A percentile compares a stretch with the other conserved stretches of the same genome.
phyloP scores from a whole-genome alignment of 2,113 vertebrate genomes.

The Aythya baeri region DNA sequence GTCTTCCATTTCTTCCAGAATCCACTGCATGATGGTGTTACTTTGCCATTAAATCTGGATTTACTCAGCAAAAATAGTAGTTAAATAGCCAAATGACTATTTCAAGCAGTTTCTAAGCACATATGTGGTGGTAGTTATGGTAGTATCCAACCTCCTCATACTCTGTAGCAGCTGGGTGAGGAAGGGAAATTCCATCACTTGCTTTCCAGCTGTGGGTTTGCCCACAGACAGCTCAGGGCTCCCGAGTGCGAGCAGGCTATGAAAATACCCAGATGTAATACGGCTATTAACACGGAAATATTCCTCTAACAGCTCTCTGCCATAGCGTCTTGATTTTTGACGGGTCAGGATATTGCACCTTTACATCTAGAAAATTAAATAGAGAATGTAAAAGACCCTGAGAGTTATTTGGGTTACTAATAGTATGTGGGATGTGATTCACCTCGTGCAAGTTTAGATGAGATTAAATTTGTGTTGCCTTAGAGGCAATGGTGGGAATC shows the following conservation, averaged over 20 bases:
- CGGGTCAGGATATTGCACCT: not conserved
- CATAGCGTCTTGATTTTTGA: not conserved
- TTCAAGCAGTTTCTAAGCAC: not conserved
- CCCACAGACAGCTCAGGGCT: not conserved
- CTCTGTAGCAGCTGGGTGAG: not conserved
- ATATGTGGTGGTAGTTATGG: not conserved
- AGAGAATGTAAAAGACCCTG: not conserved
- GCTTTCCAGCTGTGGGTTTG: not conserved
- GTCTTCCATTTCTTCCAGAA: not conserved
- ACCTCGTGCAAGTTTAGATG: not conserved
- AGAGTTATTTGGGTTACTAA: not conserved
- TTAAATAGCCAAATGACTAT: not conserved
- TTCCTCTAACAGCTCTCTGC: not conserved
- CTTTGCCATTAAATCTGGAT: not conserved
- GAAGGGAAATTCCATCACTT: not conserved
- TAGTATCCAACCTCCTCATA: not conserved
- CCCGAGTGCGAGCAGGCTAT: not conserved
- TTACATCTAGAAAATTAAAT: not conserved
- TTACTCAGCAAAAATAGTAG: not conserved
- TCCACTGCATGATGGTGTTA: fast-evolving
- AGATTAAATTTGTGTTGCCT: not conserved
- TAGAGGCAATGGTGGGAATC: not conserved
- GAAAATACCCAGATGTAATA: not conserved
- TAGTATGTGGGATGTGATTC: not conserved
- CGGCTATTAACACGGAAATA: not conserved